Conservation (phyloP, 2,888 invertebrate genomes). For the Eristalis arbustorum region DNA sequence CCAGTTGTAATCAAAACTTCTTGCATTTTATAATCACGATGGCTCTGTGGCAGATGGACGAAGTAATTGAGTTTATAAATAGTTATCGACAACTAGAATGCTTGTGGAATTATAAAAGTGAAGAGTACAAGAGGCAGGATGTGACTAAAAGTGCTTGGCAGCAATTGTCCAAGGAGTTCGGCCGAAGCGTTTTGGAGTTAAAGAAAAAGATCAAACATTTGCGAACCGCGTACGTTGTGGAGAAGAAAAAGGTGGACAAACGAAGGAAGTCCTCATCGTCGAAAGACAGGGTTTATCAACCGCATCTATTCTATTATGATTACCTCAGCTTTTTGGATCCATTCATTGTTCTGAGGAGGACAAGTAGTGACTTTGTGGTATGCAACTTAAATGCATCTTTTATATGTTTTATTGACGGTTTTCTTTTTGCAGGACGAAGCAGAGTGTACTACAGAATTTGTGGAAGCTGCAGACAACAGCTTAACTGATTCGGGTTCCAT, state of each 20-base stretch:
- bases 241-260: conserved; percentile 18
- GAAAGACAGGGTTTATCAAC: neutral
- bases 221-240: conserved; percentile 10
- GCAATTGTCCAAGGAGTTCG: conserved; percentile 25
- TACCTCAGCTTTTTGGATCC: conserved; percentile 3
- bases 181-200: neutral
- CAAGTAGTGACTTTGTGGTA: conserved; percentile 7
- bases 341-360: conserved; percentile 4
- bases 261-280: neutral
- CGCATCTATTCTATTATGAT: conserved; percentile 19
- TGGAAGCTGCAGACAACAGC: neutral
- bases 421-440: neutral
- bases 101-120: conserved; percentile 61
- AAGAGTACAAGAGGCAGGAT: conserved; percentile 59
- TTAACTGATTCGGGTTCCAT: neutral
- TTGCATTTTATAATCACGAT: neutral
- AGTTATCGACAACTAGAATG: conserved; percentile 60
- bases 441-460: neutral
- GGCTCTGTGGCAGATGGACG: neutral
- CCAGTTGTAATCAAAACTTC: neutral
- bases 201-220: conserved; percentile 1
- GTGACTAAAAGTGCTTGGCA: conserved; percentile 60
- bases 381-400: neutral
- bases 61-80: conserved; percentile 6
- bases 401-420: neutral